Conservation (phyloP, 2,797 vertebrate species). For the Staurois parvus region DNA sequence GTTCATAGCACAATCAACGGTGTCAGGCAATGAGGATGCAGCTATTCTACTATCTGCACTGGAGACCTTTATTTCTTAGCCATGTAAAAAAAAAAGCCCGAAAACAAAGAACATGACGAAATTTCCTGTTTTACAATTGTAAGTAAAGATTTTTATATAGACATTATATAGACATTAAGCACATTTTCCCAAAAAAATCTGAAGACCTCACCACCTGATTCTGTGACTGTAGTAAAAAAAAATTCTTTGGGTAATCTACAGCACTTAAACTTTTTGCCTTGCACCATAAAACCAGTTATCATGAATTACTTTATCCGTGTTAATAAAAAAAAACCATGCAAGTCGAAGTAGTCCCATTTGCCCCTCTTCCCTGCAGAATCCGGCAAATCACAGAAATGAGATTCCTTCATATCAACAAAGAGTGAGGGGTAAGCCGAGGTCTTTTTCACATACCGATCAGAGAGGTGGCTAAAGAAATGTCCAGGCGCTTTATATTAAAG, state of each 20-base stretch:
- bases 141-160: too few species aligned
- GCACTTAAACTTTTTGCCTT: not conserved
- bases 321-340: not conserved
- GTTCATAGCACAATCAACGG: not conserved
- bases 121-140: not conserved
- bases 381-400: not conserved
- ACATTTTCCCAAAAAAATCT: not conserved
- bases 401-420: constrained; percentile 9
- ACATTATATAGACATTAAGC: too few species aligned
- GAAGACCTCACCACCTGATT: not conserved
- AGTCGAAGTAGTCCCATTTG: not conserved
- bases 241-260: not conserved
- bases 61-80: not conserved
- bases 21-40: not conserved
- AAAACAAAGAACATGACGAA: not conserved
- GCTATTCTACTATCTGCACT: not conserved
- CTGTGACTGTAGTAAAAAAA: not conserved
- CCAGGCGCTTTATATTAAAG: not conserved
- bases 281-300: not conserved
- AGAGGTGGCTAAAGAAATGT: not conserved
- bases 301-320: not conserved
- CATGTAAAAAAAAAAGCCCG: not conserved
- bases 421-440: not conserved
- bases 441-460: not conserved
- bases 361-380: not conserved